Conservation (phyloP, 2,888 invertebrate genomes). For the Chesias legatella region DNA sequence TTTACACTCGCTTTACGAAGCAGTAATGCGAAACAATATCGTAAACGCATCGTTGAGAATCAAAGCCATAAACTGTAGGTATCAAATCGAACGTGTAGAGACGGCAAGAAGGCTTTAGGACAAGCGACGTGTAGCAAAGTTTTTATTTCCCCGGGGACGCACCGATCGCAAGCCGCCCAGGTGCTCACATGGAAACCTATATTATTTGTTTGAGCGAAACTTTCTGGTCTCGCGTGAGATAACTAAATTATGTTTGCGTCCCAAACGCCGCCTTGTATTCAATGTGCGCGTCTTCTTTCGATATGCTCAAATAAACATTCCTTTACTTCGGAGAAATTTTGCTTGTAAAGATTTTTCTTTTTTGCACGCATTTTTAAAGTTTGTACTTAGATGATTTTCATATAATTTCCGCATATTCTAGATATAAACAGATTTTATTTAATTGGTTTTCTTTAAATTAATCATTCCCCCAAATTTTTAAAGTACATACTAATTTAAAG, state of each 20-base stretch:
- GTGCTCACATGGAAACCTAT: conserved; percentile 76
- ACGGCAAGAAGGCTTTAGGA: conserved; percentile 75
- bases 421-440: no score
- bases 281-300: conserved; percentile 48
- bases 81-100: conserved; percentile 71
- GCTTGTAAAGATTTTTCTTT: conserved; percentile 2
- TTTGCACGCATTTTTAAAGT: neutral
- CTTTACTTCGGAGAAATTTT: conserved; percentile 15
- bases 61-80: conserved; percentile 72
- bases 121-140: conserved; percentile 79
- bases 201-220: conserved; percentile 78
- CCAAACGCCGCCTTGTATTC: conserved; percentile 63
- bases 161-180: conserved; percentile 78
- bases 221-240: conserved; percentile 76
- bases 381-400: no score
- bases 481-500: no score
- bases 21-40: conserved; percentile 70
- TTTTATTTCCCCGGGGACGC: conserved; percentile 78
- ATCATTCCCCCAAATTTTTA: no score
- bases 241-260: conserved; percentile 76
- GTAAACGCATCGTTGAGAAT: conserved; percentile 75
- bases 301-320: conserved; percentile 41
- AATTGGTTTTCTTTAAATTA: no score
- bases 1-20: conserved; percentile 53
- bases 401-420: no score